Evolutionary conservation across 2,113 vertebrate genomes (phyloP).

Genomic region (Gobio gobio): DNA sequence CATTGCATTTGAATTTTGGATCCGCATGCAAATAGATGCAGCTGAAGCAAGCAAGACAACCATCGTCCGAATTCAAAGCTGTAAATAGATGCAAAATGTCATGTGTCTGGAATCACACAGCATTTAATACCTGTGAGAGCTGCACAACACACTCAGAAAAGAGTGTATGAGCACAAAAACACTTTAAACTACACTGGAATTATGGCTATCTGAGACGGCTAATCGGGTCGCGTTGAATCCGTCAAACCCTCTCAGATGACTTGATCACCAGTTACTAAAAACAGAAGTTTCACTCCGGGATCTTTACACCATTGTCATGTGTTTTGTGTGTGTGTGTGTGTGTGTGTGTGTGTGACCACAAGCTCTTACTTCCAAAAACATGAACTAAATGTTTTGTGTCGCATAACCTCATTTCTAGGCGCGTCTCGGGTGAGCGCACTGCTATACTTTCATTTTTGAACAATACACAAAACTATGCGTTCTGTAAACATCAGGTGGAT

Average conservation of each 20-base stretch:
- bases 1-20: conserved; percentile 13
- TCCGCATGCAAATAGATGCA: conserved; percentile 3
- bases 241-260: background rate
- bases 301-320: background rate
- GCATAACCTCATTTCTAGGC: background rate
- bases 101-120: background rate
- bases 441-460: background rate
- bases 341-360: background rate
- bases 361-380: background rate
- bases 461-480: background rate
- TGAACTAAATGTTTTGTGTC: background rate
- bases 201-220: background rate
- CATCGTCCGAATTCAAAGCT: background rate
- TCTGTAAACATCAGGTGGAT: background rate
- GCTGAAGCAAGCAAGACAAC: background rate
- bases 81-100: background rate
- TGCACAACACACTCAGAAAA: background rate
- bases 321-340: background rate
- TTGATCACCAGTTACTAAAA: background rate
- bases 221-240: background rate
- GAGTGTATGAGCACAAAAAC: background rate
- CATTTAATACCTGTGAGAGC: conserved; percentile 36
- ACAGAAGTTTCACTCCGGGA: conserved; percentile 5
- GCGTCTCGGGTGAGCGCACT: background rate
- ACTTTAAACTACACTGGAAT: conserved; percentile 5